Percentiles rank a stretch among this genome's conserved stretches.
Evolutionary conservation across 2,113 vertebrate genomes (phyloP).

Genomic region (Caranx melampygus): DNA sequence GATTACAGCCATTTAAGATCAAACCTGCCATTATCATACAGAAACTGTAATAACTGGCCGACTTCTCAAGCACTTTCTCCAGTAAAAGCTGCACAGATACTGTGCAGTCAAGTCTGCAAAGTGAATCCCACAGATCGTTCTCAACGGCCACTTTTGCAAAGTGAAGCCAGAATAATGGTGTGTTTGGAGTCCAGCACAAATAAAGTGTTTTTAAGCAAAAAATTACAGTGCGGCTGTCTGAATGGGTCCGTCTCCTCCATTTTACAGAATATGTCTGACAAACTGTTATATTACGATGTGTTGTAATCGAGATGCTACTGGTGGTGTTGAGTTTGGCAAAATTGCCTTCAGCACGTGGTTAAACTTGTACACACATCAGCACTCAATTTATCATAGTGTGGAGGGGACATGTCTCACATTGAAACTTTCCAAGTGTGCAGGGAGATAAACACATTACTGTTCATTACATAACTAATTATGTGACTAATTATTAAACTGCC

Average conservation of each 20-base stretch:
- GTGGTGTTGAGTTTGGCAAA: slow-evolving; percentile 13
- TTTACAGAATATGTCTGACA: slow-evolving; percentile 28
- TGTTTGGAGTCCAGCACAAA: not conserved
- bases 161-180: slow-evolving; percentile 26
- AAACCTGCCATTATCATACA: slow-evolving; percentile 40
- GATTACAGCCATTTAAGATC: slow-evolving; percentile 40
- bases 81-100: slow-evolving; percentile 34
- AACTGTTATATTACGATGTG: slow-evolving; percentile 6
- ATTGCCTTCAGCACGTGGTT: slow-evolving; percentile 16
- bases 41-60: slow-evolving; percentile 37
- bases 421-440: slow-evolving; percentile 10
- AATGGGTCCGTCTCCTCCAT: slow-evolving; percentile 1
- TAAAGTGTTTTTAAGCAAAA: slow-evolving; percentile 17
- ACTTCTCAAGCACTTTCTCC: slow-evolving; percentile 19
- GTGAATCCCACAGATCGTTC: slow-evolving; percentile 48
- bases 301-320: slow-evolving; percentile 16
- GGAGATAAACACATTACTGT: slow-evolving; percentile 28
- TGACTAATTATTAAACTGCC: slow-evolving; percentile 7
- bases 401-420: slow-evolving; percentile 11
- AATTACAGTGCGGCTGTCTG: not conserved
- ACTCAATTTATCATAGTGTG: not conserved
- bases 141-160: slow-evolving; percentile 35
- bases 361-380: slow-evolving; percentile 18
- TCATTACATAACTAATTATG: slow-evolving; percentile 38
- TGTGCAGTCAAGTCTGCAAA: slow-evolving; percentile 32